phyloP scores from a whole-genome alignment of 1,140 invertebrate genomes.

The Hydropsyche tenuis region DNA sequence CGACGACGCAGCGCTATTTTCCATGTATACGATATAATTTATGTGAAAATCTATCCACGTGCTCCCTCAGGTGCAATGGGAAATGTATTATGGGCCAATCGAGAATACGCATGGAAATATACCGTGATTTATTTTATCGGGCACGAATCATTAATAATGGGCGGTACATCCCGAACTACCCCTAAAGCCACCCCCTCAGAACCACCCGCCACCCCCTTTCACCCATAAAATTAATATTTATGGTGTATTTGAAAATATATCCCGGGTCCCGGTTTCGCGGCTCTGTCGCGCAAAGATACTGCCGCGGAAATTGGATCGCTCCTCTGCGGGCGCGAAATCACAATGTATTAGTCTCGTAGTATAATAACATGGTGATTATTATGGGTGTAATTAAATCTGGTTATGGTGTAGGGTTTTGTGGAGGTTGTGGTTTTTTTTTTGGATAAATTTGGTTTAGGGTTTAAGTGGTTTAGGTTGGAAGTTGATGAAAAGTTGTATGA shows the following conservation, averaged over 20 bases:
- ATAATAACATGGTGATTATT: slow-evolving; percentile 28
- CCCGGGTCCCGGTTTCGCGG: neutral
- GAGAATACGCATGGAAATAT: slow-evolving; percentile 37
- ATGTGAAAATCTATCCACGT: slow-evolving; percentile 36
- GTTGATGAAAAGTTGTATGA: too few relatives aligned
- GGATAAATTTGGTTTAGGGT: too few relatives aligned
- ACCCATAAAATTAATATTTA: slow-evolving; percentile 35
- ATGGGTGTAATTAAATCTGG: too few relatives aligned
- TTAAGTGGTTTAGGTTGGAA: too few relatives aligned
- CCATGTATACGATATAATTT: slow-evolving; percentile 15
- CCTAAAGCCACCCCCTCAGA: neutral
- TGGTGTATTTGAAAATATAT: slow-evolving; percentile 33
- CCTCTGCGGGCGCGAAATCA: slow-evolving; percentile 25
- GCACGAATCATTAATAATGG: slow-evolving; percentile 38
- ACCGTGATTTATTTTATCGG: slow-evolving; percentile 36
- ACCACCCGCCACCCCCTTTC: neutral
- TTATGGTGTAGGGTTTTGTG: too few relatives aligned
- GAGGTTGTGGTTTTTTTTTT: too few relatives aligned
- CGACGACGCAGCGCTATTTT: slow-evolving; percentile 18
- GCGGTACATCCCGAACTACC: neutral
- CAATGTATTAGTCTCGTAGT: slow-evolving; percentile 23
- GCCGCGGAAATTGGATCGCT: slow-evolving; percentile 33
- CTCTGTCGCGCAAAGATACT: neutral
- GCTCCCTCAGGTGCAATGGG: slow-evolving; percentile 34
- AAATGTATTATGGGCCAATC: slow-evolving; percentile 34